phyloP scores from a whole-genome alignment of 2,113 vertebrate species.

The Potamarius usumacintae region DNA sequence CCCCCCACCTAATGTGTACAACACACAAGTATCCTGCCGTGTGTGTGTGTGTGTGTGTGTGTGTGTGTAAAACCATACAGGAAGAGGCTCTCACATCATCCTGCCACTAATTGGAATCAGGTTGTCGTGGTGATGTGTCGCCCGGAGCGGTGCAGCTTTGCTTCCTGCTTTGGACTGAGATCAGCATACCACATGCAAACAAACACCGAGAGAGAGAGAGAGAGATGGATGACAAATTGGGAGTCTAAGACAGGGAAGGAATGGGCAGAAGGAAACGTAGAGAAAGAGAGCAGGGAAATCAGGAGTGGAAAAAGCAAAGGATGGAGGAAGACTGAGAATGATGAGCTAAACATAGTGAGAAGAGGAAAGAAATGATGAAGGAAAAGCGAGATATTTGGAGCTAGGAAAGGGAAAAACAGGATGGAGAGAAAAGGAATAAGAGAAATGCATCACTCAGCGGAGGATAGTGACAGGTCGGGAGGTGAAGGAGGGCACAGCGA shows the following conservation, averaged over 20 bases:
- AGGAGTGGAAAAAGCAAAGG: neutral
- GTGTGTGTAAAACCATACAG: constrained; percentile 59
- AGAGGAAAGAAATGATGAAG: neutral
- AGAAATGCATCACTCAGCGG: neutral
- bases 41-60: constrained; percentile 21
- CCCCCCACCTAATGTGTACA: neutral
- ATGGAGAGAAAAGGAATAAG: neutral
- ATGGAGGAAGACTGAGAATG: neutral
- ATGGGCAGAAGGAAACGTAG: neutral
- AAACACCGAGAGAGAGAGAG: neutral
- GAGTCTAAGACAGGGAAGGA: neutral
- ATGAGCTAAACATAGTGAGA: neutral
- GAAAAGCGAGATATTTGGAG: neutral
- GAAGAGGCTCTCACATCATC: constrained; percentile 74
- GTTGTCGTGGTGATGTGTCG: constrained; percentile 57
- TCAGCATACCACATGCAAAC: constrained; percentile 30
- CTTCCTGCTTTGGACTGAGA: constrained; percentile 52
- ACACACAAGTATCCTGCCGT: constrained; percentile 32
- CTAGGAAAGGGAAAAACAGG: neutral
- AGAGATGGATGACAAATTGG: neutral
- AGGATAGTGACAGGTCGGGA: neutral
- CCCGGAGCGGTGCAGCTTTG: constrained; percentile 49
- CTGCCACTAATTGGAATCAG: constrained; percentile 75
- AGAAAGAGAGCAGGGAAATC: neutral
- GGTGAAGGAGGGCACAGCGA: neutral